Evolutionary conservation across 2,113 vertebrate genomes (phyloP), one percentile per base, ranked within the genome.

Genomic region (Ginglymostoma cirratum): DNA sequence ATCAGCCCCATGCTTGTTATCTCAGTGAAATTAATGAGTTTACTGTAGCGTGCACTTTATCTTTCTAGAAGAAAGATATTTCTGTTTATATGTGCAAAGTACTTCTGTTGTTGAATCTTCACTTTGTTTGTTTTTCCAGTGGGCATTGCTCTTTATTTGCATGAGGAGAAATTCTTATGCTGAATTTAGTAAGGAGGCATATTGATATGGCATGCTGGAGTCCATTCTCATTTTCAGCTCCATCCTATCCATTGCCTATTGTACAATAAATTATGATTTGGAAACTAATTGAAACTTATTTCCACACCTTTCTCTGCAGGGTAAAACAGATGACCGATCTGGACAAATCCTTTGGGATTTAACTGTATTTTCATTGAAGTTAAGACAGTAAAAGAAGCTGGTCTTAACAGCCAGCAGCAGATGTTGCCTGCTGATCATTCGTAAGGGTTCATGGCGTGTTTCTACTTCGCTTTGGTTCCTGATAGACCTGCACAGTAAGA

Each of bases 361-460:
- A 76, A 76, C 66, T 72, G 89, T 92, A 52, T 66, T 95, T 95
- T 95, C 42, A 34, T 95, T 76, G 67, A 95, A 72, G 87, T 90
- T 30, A 61, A 90, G 67, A 76, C 27, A 7, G 45, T 21, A 94
- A 42, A 45, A 69, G 92, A 69, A 67, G 38, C 42, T 72, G 61
- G 48, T 76, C 67, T 45, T 95, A 76, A 30, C 38, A 72, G 87
- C 87, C 87, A 90, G 67, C n/a, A 67, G 93, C 67, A 76, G 94
- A 72, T 72, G 94, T 70, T 67, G 34, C 69, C 66, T 95, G 94
- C 67, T 72, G 42, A 52, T 76, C 93, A 70, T 45, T 72, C 42
- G 23, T 52, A 95, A 95, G 76, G 14, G 45, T 95, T 95, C 67
- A 95, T 95, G 94, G 94, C 94, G 67, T 93, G 38, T 93, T 72